Evolutionary conservation across 1,140 invertebrate genomes (phyloP).

Genomic region (Anadara kagoshimensis): DNA sequence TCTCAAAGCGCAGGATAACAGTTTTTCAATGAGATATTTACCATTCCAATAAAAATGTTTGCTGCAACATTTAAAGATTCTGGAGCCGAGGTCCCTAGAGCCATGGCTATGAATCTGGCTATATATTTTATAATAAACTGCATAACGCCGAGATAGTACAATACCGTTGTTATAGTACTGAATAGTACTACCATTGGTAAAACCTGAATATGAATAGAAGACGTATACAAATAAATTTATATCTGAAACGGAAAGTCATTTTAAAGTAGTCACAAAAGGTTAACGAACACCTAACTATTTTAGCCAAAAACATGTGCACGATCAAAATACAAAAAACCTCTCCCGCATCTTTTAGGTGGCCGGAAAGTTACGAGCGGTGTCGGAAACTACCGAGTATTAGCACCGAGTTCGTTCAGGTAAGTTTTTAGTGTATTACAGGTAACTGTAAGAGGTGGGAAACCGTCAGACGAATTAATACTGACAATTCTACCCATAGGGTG

Average conservation of each 20-base stretch:
- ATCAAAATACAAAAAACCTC: background rate
- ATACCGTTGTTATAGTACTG: conserved; percentile 56
- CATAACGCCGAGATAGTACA: conserved; percentile 67
- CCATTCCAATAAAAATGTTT: conserved; percentile 68
- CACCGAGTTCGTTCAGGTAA: too few species aligned
- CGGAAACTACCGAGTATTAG: background rate
- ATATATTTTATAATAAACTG: conserved; percentile 55
- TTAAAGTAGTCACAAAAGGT: background rate
- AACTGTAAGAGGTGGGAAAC: too few species aligned
- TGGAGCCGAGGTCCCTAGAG: conserved; percentile 57
- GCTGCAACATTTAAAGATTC: conserved; percentile 66
- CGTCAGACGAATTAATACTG: too few species aligned
- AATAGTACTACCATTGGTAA: conserved; percentile 55
- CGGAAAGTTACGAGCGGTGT: background rate
- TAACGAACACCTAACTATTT: background rate
- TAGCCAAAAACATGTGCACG: background rate
- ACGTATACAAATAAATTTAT: background rate
- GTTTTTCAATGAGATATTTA: too few species aligned
- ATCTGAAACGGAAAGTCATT: background rate
- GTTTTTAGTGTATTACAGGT: too few species aligned
- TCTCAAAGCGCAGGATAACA: too few species aligned
- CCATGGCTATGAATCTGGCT: conserved; percentile 54
- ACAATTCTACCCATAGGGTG: too few species aligned
- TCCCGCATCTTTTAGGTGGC: background rate
- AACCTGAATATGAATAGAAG: conserved; percentile 15